These are phyloP conservation scores for Uria lomvia DNA, from an alignment of 2,113 vertebrate species.

Conservation along the genomic window DNA sequence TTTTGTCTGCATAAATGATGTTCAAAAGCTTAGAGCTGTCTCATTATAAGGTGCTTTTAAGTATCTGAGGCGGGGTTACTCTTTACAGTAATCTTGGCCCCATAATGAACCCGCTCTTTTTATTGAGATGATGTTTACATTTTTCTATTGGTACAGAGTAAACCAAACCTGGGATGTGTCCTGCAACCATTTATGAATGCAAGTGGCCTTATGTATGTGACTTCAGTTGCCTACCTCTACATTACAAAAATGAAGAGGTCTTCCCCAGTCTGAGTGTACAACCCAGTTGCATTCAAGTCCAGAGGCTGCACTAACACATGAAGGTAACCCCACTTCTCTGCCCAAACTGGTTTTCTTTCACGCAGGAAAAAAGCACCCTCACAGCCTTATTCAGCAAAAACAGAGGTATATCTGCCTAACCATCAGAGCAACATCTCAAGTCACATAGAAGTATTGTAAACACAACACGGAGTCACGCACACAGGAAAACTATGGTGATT, in stretches of 20 bases:
- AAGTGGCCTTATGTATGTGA: background rate
- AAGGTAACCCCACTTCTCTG: background rate
- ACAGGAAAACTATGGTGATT: fast-evolving
- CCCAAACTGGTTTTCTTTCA: background rate
- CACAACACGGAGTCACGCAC: fast-evolving
- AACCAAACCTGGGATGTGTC: background rate
- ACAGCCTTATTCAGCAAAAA: background rate
- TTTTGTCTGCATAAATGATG: background rate
- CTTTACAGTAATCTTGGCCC: background rate
- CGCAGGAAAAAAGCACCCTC: fast-evolving
- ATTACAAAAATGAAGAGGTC: background rate
- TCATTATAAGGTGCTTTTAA: background rate
- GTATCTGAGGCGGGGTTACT: background rate
- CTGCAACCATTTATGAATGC: background rate
- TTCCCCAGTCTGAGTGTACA: background rate
- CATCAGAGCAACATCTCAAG: background rate
- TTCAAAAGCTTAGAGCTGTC: background rate
- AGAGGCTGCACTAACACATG: background rate
- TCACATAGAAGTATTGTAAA: background rate
- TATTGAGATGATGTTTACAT: background rate
- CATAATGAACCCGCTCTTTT: background rate
- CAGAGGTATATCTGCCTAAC: background rate
- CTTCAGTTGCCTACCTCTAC: background rate
- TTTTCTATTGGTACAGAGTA: background rate
- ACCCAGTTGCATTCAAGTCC: background rate